Evolutionary conservation across 1,140 invertebrate genomes (phyloP).

Genomic region (Drosophila kurseongensis): DNA sequence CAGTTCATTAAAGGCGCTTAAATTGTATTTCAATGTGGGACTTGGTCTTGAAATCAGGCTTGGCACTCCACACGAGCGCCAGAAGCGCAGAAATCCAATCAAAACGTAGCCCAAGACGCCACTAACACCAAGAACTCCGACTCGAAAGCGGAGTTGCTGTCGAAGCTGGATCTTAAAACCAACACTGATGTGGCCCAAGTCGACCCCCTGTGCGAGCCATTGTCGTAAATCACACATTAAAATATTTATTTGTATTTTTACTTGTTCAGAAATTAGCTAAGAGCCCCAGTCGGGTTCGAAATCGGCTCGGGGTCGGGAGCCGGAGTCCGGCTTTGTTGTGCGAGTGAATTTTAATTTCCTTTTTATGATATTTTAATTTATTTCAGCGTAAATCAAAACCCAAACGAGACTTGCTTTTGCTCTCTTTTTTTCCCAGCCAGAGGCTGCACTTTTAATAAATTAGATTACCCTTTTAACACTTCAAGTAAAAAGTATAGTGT

Average conservation of each 20-base stretch:
- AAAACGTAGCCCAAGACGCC: conserved; percentile 71
- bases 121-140: conserved; percentile 29
- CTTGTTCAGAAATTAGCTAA: conserved; percentile 84
- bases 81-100: conserved; percentile 84
- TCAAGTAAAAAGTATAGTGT: conserved; percentile 1
- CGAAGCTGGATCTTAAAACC: conserved; percentile 2
- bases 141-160: conserved; percentile 17
- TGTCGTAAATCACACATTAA: conserved; percentile 85
- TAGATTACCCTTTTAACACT: conserved; percentile 67
- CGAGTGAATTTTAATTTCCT: conserved; percentile 84
- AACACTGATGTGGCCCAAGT: conserved; percentile 18
- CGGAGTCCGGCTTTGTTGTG: conserved; percentile 60
- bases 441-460: conserved; percentile 82
- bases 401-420: conserved; percentile 66
- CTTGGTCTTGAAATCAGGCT: conserved; percentile 23
- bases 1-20: conserved; percentile 81
- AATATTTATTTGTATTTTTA: conserved; percentile 85
- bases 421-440: conserved; percentile 17
- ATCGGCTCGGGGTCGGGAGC: conserved; percentile 18
- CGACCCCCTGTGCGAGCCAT: conserved; percentile 81
- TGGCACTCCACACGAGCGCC: conserved; percentile 57
- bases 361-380: conserved; percentile 85
- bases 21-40: conserved; percentile 69
- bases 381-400: conserved; percentile 84
- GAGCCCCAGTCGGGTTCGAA: conserved; percentile 52